Evolutionary conservation across 2,113 vertebrate species (phyloP), one percentile per base, ranked within the genome.

Genomic region (Apus apus): DNA sequence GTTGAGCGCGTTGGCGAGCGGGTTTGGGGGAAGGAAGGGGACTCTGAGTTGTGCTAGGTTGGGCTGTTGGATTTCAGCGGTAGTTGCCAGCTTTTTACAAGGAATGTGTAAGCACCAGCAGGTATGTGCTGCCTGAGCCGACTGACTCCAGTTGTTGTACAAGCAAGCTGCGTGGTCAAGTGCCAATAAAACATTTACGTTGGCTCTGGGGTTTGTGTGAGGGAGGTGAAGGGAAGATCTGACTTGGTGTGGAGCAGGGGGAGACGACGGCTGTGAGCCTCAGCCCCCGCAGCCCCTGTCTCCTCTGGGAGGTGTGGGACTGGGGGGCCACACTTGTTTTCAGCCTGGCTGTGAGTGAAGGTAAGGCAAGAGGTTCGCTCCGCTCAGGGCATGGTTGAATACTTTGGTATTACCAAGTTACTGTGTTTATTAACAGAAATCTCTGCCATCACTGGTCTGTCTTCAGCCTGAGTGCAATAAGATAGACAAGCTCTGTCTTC

Each of bases 131-230:
- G 93, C 83, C 8, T 18, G 67, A 87, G 71, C 71, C 4, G 64
- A 79, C 51, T 46, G 94, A 73, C 84, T 89, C 91, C 84, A 57
- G 94, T 73, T 90, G 87, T 74, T 61, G 80, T 84, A 91, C 58
- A 43, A 73, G 83, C 70, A 38, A 27, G 18, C 90, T 70, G 85
- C 2, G 3, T 25, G 72, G 22, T 76, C 3, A 93, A 66, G 66
- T 89, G 90, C 86, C 90, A 90, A 82, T 76, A 67, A 62, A 92
- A 70, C 71, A 77, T 89, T 90, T 65, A 65, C 57, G 4, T 73
- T 91, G 93, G 92, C 95, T 67, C 71, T 74, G 1, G 20, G 36
- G 79, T 74, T 85, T 17, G 94, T 76, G 15, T 29, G 32, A 60
- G 87, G 0, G 82, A 94, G 91, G 71, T 73, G 60, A 15, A 68